These are phyloP conservation scores for Hypolimnas misippus DNA, from an alignment of 2,888 invertebrate species.

Conservation along the genomic window DNA sequence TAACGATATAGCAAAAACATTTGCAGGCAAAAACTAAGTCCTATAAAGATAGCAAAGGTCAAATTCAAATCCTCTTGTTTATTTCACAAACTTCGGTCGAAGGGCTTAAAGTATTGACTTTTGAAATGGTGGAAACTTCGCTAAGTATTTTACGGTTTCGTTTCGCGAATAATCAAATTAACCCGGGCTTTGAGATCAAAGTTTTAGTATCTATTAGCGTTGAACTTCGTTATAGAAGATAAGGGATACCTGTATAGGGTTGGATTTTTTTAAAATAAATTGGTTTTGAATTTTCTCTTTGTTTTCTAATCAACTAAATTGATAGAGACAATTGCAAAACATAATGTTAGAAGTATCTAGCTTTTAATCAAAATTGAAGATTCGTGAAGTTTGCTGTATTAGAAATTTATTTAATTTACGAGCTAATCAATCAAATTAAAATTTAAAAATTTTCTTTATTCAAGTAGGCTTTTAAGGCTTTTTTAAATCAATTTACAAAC, in stretches of 20 bases:
- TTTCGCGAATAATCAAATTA: conserved; percentile 10
- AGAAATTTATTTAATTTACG: too few species aligned
- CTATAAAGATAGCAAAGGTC: not conserved
- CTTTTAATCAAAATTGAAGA: too few species aligned
- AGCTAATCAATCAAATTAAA: too few species aligned
- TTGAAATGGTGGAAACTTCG: conserved; percentile 2
- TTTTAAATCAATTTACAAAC: too few species aligned
- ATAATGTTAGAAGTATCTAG: too few species aligned
- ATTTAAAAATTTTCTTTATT: too few species aligned
- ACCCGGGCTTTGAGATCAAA: conserved; percentile 1
- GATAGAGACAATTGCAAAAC: too few species aligned
- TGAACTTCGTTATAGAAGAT: not conserved
- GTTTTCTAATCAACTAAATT: not conserved
- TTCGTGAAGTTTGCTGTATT: too few species aligned
- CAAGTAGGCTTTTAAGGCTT: too few species aligned
- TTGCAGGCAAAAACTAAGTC: too few species aligned
- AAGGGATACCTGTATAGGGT: not conserved
- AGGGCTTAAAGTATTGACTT: conserved; percentile 7
- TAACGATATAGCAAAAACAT: too few species aligned
- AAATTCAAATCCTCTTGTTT: not conserved
- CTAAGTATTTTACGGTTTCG: conserved; percentile 7
- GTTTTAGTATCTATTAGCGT: conserved; percentile 4
- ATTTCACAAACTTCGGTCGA: not conserved
- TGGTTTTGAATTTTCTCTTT: not conserved
- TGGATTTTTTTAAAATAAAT: not conserved